Evolutionary conservation across 53 echinoderm and acorn worm genomes (phyloP).

Genomic region (Luidia sarsii): DNA sequence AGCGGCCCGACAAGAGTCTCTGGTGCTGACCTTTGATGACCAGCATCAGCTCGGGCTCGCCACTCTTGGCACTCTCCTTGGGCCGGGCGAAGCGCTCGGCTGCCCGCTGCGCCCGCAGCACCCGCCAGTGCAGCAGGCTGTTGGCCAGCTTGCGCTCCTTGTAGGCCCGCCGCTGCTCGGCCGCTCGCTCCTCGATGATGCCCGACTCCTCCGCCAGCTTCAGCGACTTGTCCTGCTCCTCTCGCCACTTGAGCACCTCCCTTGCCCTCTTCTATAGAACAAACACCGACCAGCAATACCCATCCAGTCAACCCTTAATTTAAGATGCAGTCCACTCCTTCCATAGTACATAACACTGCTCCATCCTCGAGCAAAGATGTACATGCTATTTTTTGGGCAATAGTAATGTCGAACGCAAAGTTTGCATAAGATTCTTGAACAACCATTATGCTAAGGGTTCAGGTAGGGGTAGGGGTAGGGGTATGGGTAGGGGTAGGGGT

Average conservation of each 20-base stretch:
- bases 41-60: slow-evolving; percentile 83
- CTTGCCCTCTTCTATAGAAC: slow-evolving; percentile 76
- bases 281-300: background rate
- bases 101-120: slow-evolving; percentile 45
- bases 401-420: no score
- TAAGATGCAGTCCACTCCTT: background rate
- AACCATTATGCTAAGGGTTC: no score
- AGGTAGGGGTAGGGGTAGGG: no score
- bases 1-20: no score
- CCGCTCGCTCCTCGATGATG: slow-evolving; percentile 58
- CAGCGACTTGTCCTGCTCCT: slow-evolving; percentile 53
- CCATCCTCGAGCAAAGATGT: no score
- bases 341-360: no score
- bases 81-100: slow-evolving; percentile 47
- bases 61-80: slow-evolving; percentile 68
- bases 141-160: slow-evolving; percentile 67
- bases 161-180: slow-evolving; percentile 62
- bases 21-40: slow-evolving; percentile 94
- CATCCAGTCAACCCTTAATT: background rate
- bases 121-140: slow-evolving; percentile 65
- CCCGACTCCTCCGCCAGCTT: slow-evolving; percentile 60
- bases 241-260: slow-evolving; percentile 85
- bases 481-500: no score
- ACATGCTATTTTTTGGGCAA: no score
- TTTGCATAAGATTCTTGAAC: no score